A percentile compares a stretch with the other conserved stretches of the same genome.
Conservation (phyloP, 2,888 invertebrate genomes). For the Sarcophaga variegata region DNA sequence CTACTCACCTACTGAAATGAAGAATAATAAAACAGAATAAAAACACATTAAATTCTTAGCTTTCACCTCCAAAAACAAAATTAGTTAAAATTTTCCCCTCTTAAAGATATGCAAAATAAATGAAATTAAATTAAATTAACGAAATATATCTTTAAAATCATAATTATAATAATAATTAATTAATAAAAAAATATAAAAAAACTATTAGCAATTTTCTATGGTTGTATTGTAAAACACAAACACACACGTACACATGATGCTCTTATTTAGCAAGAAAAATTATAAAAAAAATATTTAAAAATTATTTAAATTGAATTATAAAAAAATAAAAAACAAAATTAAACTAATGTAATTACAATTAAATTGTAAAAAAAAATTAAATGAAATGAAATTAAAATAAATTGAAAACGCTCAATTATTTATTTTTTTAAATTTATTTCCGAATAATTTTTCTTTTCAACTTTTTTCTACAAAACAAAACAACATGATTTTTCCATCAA, state of each 20-base stretch:
- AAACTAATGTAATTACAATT: slow-evolving; percentile 51
- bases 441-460: background rate
- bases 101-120: slow-evolving; percentile 1
- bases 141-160: slow-evolving; percentile 41
- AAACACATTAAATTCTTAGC: slow-evolving; percentile 9
- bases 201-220: slow-evolving; percentile 79
- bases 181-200: slow-evolving; percentile 53
- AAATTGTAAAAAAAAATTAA: slow-evolving; percentile 55
- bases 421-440: slow-evolving; percentile 13
- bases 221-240: slow-evolving; percentile 76
- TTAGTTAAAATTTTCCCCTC: slow-evolving; percentile 44
- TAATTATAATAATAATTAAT: slow-evolving; percentile 13
- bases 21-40: background rate
- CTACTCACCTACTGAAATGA: slow-evolving; percentile 12
- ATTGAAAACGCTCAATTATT: slow-evolving; percentile 8
- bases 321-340: slow-evolving; percentile 35
- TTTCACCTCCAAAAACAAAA: slow-evolving; percentile 33
- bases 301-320: slow-evolving; percentile 54
- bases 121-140: slow-evolving; percentile 23
- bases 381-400: slow-evolving; percentile 58
- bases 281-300: slow-evolving; percentile 37
- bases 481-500: slow-evolving; percentile 65
- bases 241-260: slow-evolving; percentile 65
- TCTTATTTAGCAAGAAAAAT: slow-evolving; percentile 63
- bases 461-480: slow-evolving; percentile 26